Conservation (phyloP, 2,888 invertebrate genomes). For the Spicauda simplicius region DNA sequence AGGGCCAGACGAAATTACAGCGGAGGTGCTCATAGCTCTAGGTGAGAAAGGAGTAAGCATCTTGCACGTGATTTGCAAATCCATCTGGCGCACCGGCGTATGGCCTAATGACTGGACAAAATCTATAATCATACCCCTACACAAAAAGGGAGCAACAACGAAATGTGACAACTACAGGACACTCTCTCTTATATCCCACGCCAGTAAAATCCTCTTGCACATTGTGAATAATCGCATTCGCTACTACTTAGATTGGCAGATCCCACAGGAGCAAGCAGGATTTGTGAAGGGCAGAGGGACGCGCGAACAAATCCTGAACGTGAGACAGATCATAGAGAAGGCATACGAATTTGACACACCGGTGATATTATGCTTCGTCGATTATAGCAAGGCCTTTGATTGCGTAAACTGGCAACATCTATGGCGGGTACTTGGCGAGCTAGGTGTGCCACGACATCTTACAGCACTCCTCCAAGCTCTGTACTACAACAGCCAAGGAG, state of each 20-base stretch:
- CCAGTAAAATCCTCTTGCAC: neutral
- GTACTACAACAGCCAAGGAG: neutral
- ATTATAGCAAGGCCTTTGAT: slow-evolving; percentile 24
- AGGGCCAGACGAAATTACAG: neutral
- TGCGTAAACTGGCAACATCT: no score
- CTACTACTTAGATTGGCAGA: slow-evolving; percentile 8
- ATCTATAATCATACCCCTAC: neutral
- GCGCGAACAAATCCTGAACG: no score
- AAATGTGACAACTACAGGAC: neutral
- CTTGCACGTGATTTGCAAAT: neutral
- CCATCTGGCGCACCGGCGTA: neutral
- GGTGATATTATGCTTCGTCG: slow-evolving; percentile 19
- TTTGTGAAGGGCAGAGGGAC: neutral
- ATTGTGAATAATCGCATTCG: neutral
- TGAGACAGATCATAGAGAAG: no score
- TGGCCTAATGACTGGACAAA: neutral
- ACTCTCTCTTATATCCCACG: neutral
- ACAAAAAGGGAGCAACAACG: slow-evolving; percentile 1
- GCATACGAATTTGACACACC: slow-evolving; percentile 16
- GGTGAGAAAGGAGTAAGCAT: neutral
- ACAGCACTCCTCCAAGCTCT: neutral
- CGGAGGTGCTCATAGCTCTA: neutral
- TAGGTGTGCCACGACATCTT: slow-evolving; percentile 16
- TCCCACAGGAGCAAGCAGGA: slow-evolving; percentile 8
- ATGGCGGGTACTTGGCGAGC: neutral